Evolutionary conservation across 1,140 invertebrate genomes (phyloP).

Genomic region (Pogonognathellus flavescens): DNA sequence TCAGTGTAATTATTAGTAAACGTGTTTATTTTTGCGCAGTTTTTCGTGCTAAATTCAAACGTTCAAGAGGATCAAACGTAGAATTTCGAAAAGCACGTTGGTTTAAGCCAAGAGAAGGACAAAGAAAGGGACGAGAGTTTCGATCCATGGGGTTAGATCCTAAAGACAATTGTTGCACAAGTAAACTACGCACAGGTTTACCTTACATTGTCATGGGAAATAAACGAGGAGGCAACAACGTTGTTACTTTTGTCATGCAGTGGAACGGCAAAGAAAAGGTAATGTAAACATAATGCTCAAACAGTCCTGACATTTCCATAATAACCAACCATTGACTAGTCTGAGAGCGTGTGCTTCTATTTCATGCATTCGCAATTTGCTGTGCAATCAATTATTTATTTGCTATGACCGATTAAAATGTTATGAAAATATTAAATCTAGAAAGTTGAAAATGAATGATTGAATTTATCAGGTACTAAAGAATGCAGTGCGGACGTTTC

Average conservation of each 20-base stretch:
- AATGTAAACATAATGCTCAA: neutral
- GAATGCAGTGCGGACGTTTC: conserved; percentile 70
- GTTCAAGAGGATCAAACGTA: conserved; percentile 68
- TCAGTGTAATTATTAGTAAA: neutral
- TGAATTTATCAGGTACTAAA: conserved; percentile 69
- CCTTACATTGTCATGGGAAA: conserved; percentile 74
- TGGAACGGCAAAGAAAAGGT: conserved; percentile 70
- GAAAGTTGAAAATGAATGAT: neutral
- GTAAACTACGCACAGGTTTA: conserved; percentile 66
- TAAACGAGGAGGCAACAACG: conserved; percentile 68
- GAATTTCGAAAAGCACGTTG: conserved; percentile 70
- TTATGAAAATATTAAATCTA: neutral
- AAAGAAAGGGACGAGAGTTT: conserved; percentile 68
- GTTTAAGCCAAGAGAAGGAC: conserved; percentile 68
- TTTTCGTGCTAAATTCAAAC: conserved; percentile 70
- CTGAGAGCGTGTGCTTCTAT: too few relatives aligned
- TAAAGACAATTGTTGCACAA: conserved; percentile 70
- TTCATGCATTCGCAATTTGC: too few relatives aligned
- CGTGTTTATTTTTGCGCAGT: conserved; percentile 68
- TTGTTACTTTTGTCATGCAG: conserved; percentile 72
- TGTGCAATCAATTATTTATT: too few relatives aligned
- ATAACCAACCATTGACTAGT: too few relatives aligned
- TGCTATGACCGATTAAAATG: too few relatives aligned
- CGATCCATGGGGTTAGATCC: conserved; percentile 69
- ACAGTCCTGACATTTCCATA: neutral